A percentile compares a stretch with the other conserved stretches of the same genome.
These are phyloP conservation scores for Bostrychus sinensis DNA, from an alignment of 2,113 vertebrate species.

Conservation along the genomic window DNA sequence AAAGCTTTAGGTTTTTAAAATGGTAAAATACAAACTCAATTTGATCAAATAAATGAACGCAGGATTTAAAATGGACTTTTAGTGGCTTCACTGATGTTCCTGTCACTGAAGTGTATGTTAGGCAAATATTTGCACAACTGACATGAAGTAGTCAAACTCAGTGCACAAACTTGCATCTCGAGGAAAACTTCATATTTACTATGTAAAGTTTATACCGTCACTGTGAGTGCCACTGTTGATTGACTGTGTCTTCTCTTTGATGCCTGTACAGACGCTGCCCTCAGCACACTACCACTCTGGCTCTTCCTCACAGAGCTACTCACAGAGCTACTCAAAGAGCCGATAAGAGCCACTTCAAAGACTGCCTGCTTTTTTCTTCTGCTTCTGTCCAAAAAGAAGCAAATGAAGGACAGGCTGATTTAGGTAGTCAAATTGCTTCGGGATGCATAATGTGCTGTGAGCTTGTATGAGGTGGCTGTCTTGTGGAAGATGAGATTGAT, in stretches of 20 bases:
- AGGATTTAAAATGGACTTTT: too few relatives aligned
- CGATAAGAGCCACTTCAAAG: constrained; percentile 63
- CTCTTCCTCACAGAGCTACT: too few relatives aligned
- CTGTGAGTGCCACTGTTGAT: constrained; percentile 13
- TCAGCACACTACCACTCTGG: not conserved
- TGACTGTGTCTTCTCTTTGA: constrained; percentile 48
- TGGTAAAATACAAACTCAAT: too few relatives aligned
- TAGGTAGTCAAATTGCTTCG: constrained; percentile 38
- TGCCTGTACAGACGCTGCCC: constrained; percentile 31
- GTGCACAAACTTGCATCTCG: too few relatives aligned
- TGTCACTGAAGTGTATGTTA: too few relatives aligned
- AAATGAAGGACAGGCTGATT: constrained; percentile 46
- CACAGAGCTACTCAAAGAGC: constrained; percentile 33
- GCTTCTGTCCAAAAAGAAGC: constrained; percentile 18
- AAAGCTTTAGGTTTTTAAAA: too few relatives aligned
- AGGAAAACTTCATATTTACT: too few relatives aligned
- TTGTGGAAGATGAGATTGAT: constrained; percentile 20
- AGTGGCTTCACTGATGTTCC: too few relatives aligned
- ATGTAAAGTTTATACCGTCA: not conserved
- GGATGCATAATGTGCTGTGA: constrained; percentile 17
- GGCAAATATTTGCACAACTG: too few relatives aligned
- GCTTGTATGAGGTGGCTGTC: not conserved
- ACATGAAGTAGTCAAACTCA: too few relatives aligned
- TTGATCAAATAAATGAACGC: too few relatives aligned
- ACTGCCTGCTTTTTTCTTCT: constrained; percentile 13